Base-by-base conservation (phyloP, 2,888 invertebrate genomes). In the Smittia aterrima region DNA sequence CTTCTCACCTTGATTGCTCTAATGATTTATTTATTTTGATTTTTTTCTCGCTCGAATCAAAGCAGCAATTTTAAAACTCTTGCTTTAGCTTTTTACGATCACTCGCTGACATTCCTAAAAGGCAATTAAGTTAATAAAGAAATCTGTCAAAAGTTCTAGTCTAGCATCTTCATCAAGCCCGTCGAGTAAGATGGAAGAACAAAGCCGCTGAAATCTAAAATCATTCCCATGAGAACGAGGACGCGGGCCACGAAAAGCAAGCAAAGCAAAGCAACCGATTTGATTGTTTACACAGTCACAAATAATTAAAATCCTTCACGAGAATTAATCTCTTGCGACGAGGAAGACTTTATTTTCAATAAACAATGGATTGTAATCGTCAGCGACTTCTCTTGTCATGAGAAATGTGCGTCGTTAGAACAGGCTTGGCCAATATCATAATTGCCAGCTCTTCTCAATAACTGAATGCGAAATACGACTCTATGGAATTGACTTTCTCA, bases 381-480 rank as follows among this genome's bases (percentile, higher is more conserved):
- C 11, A 13, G 11, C 16, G 47, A 47, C 47, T n/a, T 47, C 47
- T 25, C 7, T 54, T 9, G 11, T 9, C 27, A 64, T 64, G 25
- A 1, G 24, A 64, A 64, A 64, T 24, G n/a, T 64, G 62, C 62
- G 62, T 64, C 62, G 24, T 25, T 64, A 25, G 24, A 25, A 25
- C n/a, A 20, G n/a, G n/a, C 24, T 64, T 47, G 2, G 47, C 16
- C 25, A 16, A 64, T 64, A 24, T n/a, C 24, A 64, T 64, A 64
- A 64, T 64, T 64, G 62, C 24, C 24, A 20, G 24, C n/a, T 2
- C n/a, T 16, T 47, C 16, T n/a, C n/a, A 24, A n/a, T 24, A 24
- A 24, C 24, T 64, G 25, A n/a, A 64, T 64, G 25, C 25, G 24
- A 16, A 64, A 13, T 16, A 25, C 2, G 47, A 16, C 47, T 47